phyloP scores from a whole-genome alignment of 92 coral and sea anemone species.

The Blastomussa wellsi region DNA sequence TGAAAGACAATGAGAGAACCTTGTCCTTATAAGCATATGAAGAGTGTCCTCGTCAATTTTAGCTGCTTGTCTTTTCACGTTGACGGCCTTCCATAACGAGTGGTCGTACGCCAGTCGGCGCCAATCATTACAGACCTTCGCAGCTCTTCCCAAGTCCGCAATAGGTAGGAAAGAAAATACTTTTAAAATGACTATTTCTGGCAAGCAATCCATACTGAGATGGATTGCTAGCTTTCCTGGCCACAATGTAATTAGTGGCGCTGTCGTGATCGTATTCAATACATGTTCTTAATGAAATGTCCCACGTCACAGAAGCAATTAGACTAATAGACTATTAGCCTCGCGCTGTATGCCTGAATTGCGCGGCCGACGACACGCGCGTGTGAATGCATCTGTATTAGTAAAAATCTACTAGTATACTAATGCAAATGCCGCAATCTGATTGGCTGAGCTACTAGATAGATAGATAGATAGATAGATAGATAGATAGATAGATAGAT shows the following conservation, averaged over 20 bases:
- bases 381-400: too few relatives aligned
- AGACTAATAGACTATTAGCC: neutral
- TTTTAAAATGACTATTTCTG: conserved; percentile 90
- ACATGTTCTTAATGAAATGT: conserved; percentile 20
- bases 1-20: conserved; percentile 75
- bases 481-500: too few relatives aligned
- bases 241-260: conserved; percentile 32
- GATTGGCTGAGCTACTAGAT: too few relatives aligned
- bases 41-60: conserved; percentile 84
- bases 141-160: conserved; percentile 84
- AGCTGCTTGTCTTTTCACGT: conserved; percentile 77
- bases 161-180: conserved; percentile 85
- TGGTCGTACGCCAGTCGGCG: conserved; percentile 93
- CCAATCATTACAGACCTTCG: conserved; percentile 92
- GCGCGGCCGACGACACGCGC: neutral
- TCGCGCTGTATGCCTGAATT: conserved; percentile 7
- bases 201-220: conserved; percentile 77
- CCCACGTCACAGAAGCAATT: conserved; percentile 39
- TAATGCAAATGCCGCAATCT: too few relatives aligned
- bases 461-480: too few relatives aligned
- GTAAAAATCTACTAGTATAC: too few relatives aligned
- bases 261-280: conserved; percentile 11
- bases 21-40: conserved; percentile 81
- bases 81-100: conserved; percentile 91
- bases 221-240: conserved; percentile 30